Evolutionary conservation across 2,888 invertebrate genomes (phyloP), one percentile per base, ranked within the genome.

Genomic region (Barypeithes pellucidus): DNA sequence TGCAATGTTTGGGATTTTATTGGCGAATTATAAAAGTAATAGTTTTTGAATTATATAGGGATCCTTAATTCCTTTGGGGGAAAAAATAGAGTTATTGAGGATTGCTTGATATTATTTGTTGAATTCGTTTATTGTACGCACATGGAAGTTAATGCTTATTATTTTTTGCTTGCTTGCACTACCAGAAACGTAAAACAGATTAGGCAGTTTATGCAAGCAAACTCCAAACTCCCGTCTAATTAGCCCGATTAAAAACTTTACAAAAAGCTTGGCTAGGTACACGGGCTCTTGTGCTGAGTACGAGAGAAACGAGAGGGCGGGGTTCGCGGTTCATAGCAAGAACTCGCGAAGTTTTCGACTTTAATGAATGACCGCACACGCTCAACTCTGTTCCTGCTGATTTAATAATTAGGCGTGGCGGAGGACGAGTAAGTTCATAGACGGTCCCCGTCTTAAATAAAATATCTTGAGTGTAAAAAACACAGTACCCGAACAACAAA

Each of bases 281-380:
- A 20, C 18, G 24, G 43, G 61, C 43, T 41, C 61, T 61, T 61
- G 61, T 52, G 65, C 65, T 65, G 65, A 47, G 47, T 65, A 52
- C 22, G 47, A 39, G 50, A 33, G 47, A 39, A 57, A 57, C 24
- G 16, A 33, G 54, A 36, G 54, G 54, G 54, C 54, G 33, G 54
- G 54, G 9, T 7, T 29, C 33, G 63, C 24, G 36, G 63, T 50
- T 50, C 16, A 65, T 41, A 60, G 77, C 70, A 78, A 76, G 76
- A 76, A 77, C 76, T 74, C 41, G 76, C 68, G 72, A 83, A 85
- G 82, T 83, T 84, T 82, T 81, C 81, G 80, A 84, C 83, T 85
- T 85, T 85, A 86, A 86, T 86, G 85, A 85, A 85, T 86, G 85
- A 86, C 85, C 85, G 84, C 85, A 85, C 84, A 82, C 81, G 79